These are phyloP conservation scores for Pseudomyrmex sp. DNA, from an alignment of 1,140 invertebrate genomes.

Conservation along the genomic window DNA sequence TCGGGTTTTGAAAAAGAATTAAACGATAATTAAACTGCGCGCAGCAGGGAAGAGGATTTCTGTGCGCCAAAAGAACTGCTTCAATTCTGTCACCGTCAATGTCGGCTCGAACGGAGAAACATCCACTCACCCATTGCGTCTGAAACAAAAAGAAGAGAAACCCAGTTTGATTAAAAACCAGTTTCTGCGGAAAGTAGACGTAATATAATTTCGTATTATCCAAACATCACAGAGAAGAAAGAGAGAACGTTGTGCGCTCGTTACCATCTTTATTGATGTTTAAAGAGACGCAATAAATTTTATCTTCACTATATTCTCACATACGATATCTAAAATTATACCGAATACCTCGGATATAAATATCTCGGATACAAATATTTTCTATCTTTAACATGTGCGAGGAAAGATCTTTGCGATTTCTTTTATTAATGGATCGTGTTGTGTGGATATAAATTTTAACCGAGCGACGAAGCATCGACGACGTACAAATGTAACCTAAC, in stretches of 20 bases:
- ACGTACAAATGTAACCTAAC: slow-evolving; percentile 30
- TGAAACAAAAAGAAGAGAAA: slow-evolving; percentile 81
- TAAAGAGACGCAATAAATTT: too few relatives aligned
- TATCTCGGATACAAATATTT: too few relatives aligned
- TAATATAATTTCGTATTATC: background rate
- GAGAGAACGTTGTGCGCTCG: background rate
- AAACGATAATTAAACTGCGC: slow-evolving; percentile 65
- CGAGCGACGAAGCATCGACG: background rate
- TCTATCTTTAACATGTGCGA: too few relatives aligned
- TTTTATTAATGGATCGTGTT: background rate
- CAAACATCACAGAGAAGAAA: background rate
- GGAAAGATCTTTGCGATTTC: background rate
- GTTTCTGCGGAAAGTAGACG: background rate
- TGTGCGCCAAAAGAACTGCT: slow-evolving; percentile 8
- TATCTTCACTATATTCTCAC: too few relatives aligned
- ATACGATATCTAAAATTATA: too few relatives aligned
- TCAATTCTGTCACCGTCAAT: slow-evolving; percentile 57
- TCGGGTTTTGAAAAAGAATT: slow-evolving; percentile 62
- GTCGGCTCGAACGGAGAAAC: slow-evolving; percentile 3
- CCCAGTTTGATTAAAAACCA: slow-evolving; percentile 6
- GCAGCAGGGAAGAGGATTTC: slow-evolving; percentile 48
- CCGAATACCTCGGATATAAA: too few relatives aligned
- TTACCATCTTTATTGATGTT: background rate
- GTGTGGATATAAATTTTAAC: background rate
- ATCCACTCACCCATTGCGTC: slow-evolving; percentile 84